These are phyloP conservation scores for Tympanoctomys barrerae DNA, from an alignment of 2,797 vertebrate genomes.

Conservation along the genomic window DNA sequence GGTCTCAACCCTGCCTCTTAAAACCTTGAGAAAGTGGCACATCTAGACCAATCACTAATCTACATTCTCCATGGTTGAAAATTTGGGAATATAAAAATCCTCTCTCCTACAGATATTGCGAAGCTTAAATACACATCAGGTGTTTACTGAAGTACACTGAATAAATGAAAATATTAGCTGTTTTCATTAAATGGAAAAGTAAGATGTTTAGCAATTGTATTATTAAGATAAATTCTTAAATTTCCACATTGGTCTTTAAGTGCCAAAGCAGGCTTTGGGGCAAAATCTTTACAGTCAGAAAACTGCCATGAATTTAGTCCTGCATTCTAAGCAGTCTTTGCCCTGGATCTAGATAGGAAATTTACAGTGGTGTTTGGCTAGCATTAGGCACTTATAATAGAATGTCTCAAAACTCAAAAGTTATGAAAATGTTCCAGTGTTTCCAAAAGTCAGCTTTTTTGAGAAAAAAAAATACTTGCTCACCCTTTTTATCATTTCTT, in stretches of 20 bases:
- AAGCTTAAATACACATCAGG: slow-evolving; percentile 28
- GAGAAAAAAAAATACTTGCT: neutral
- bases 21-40: neutral
- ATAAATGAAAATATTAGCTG: slow-evolving; percentile 41
- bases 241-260: neutral
- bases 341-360: slow-evolving; percentile 2
- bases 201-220: slow-evolving; percentile 21
- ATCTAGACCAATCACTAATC: neutral
- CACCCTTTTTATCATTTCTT: slow-evolving; percentile 11
- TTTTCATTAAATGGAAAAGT: slow-evolving; percentile 15
- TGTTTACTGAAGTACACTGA: neutral
- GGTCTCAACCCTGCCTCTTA: neutral
- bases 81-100: neutral
- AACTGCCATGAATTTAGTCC: slow-evolving; percentile 9
- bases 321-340: neutral
- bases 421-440: slow-evolving; percentile 42
- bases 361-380: neutral
- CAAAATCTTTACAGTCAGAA: slow-evolving; percentile 26
- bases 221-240: slow-evolving; percentile 51
- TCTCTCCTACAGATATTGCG: neutral
- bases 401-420: slow-evolving; percentile 56
- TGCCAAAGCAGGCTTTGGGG: neutral
- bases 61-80: neutral
- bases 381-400: slow-evolving; percentile 25
- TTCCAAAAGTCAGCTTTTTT: slow-evolving; percentile 7